These are phyloP conservation scores for Nomada fucata DNA, from an alignment of 2,888 invertebrate species.

Conservation along the genomic window DNA sequence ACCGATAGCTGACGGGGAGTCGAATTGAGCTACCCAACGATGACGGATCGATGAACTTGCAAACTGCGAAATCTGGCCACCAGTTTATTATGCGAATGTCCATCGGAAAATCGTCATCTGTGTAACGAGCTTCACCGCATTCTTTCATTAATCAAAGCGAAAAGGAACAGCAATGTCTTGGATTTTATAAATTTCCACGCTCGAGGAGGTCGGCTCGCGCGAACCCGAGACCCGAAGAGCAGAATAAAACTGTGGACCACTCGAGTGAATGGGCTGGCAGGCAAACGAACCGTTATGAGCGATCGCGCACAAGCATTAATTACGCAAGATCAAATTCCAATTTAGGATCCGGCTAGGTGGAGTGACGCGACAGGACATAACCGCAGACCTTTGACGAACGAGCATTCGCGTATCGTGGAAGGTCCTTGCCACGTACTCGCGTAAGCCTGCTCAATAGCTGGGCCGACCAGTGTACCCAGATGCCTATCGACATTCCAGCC, in stretches of 20 bases:
- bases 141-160: too few relatives aligned
- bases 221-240: not conserved
- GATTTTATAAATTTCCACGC: not conserved
- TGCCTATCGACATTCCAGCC: conserved; percentile 72
- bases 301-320: conserved; percentile 55
- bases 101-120: too few relatives aligned
- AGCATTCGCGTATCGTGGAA: conserved; percentile 43
- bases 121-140: too few relatives aligned
- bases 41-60: conserved; percentile 17
- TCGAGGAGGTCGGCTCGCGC: not conserved
- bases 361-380: conserved; percentile 45
- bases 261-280: not conserved
- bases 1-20: conserved; percentile 5
- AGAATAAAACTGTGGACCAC: conserved; percentile 35
- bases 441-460: conserved; percentile 63
- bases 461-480: conserved; percentile 59
- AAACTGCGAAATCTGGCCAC: not conserved
- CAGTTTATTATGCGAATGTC: too few relatives aligned
- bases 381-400: conserved; percentile 44
- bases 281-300: conserved; percentile 58
- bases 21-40: conserved; percentile 31
- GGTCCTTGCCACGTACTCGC: conserved; percentile 51
- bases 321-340: conserved; percentile 58
- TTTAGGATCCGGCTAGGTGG: conserved; percentile 56
- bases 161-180: too few relatives aligned